Evolutionary conservation across 2,113 vertebrate genomes (phyloP).

Genomic region (Callospermophilus lateralis): DNA sequence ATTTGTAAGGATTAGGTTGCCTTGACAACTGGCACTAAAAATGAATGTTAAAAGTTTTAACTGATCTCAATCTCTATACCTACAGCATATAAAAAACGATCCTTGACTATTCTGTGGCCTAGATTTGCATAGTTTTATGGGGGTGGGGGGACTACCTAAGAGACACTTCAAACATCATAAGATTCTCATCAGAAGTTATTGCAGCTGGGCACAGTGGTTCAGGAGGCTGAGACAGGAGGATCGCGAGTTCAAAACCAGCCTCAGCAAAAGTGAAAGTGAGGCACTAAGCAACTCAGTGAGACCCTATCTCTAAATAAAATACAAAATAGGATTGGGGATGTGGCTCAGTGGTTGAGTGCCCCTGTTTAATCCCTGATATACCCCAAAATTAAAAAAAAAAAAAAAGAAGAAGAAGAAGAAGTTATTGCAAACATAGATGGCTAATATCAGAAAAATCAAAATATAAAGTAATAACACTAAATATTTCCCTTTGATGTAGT

Average conservation of each 20-base stretch:
- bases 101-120: background rate
- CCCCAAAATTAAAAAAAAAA: too few relatives aligned
- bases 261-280: too few relatives aligned
- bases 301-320: too few relatives aligned
- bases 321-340: too few relatives aligned
- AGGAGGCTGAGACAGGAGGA: too few relatives aligned
- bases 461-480: background rate
- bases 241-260: too few relatives aligned
- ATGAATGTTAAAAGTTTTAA: slow-evolving; percentile 66
- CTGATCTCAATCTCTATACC: slow-evolving; percentile 46
- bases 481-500: background rate
- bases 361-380: too few relatives aligned
- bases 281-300: too few relatives aligned
- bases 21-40: slow-evolving; percentile 83
- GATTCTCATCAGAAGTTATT: background rate
- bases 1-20: slow-evolving; percentile 84
- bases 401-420: too few relatives aligned
- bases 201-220: too few relatives aligned
- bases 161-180: background rate
- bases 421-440: background rate
- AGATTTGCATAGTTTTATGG: background rate
- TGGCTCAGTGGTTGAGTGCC: too few relatives aligned
- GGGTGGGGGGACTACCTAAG: background rate
- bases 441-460: background rate
- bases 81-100: slow-evolving; percentile 27